phyloP scores from a whole-genome alignment of 2,797 vertebrate species.

The Menidia menidia region DNA sequence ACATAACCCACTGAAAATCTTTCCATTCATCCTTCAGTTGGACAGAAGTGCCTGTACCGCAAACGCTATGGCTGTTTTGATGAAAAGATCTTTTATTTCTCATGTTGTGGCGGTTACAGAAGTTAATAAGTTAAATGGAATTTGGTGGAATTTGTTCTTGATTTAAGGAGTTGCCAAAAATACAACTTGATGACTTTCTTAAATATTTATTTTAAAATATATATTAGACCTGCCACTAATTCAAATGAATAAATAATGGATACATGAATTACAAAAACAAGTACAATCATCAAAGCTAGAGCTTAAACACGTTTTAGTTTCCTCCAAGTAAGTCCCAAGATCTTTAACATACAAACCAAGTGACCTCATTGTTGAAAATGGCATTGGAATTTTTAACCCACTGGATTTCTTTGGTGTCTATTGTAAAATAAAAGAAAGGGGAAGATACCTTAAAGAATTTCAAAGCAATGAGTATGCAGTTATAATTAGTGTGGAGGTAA shows the following conservation, averaged over 20 bases:
- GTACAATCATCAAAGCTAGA: not conserved
- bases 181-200: not conserved
- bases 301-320: not conserved
- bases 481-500: slow-evolving; percentile 41
- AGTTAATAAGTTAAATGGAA: too few relatives aligned
- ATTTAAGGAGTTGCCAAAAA: not conserved
- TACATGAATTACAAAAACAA: too few relatives aligned
- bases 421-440: not conserved
- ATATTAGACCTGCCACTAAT: too few relatives aligned
- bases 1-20: too few relatives aligned
- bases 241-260: too few relatives aligned
- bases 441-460: slow-evolving; percentile 7
- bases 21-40: too few relatives aligned
- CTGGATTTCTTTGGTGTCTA: not conserved
- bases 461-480: slow-evolving; percentile 28
- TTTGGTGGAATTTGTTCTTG: not conserved
- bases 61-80: too few relatives aligned
- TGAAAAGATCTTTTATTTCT: too few relatives aligned
- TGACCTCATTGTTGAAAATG: slow-evolving; percentile 11
- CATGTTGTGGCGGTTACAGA: too few relatives aligned
- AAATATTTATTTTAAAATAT: too few relatives aligned
- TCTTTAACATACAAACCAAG: not conserved
- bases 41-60: too few relatives aligned
- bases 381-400: slow-evolving; percentile 11
- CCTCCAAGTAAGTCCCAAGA: not conserved